These are phyloP conservation scores for Lasioglossum calceatum DNA, from an alignment of 2,888 invertebrate genomes.

Conservation along the genomic window DNA sequence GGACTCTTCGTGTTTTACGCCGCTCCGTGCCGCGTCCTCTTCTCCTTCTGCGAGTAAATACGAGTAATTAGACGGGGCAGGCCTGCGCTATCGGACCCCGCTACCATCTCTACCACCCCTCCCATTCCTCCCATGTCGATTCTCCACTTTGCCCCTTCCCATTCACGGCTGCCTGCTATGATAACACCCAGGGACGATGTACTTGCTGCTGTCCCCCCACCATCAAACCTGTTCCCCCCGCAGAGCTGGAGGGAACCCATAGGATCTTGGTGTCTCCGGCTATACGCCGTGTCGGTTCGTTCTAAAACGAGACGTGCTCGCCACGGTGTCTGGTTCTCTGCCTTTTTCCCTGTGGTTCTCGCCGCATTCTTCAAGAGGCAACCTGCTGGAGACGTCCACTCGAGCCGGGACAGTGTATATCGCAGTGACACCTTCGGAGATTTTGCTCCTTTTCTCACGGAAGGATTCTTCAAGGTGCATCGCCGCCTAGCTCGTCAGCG, in stretches of 20 bases:
- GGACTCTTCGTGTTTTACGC: slow-evolving; percentile 59
- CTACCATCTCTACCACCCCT: slow-evolving; percentile 35
- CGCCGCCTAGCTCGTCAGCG: neutral
- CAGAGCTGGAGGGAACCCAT: neutral
- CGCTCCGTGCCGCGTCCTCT: slow-evolving; percentile 65
- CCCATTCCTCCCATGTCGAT: neutral
- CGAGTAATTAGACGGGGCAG: slow-evolving; percentile 78
- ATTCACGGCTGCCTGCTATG: neutral
- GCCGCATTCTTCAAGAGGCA: neutral
- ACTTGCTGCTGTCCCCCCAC: slow-evolving; percentile 19
- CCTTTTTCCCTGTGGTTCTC: neutral
- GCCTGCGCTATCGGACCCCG: slow-evolving; percentile 73
- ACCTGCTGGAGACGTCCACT: neutral
- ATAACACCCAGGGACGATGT: slow-evolving; percentile 36
- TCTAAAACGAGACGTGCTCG: slow-evolving; percentile 14
- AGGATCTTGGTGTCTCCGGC: slow-evolving; percentile 22
- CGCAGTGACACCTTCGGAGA: neutral
- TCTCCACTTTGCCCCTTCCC: slow-evolving; percentile 7
- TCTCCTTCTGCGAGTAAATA: slow-evolving; percentile 79
- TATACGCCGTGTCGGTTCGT: slow-evolving; percentile 10
- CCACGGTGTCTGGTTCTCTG: slow-evolving; percentile 1
- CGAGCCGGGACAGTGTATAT: neutral
- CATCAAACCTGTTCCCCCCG: neutral
- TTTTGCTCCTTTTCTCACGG: neutral
- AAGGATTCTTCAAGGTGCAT: neutral